Conservation (phyloP, 1,140 invertebrate genomes). For the Drosophila quadrilineata region DNA sequence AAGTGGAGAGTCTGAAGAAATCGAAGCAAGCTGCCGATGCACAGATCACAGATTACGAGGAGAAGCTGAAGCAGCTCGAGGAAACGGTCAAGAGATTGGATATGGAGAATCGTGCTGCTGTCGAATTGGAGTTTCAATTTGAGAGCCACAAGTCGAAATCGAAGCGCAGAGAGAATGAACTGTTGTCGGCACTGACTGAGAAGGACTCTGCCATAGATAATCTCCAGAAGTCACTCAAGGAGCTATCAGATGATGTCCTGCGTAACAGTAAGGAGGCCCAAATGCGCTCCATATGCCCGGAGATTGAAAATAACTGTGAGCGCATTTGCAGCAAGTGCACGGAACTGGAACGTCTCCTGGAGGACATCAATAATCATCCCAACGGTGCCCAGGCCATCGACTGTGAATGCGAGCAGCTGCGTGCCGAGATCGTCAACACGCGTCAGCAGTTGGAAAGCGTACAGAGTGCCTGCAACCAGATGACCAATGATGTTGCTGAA, state of each 20-base stretch:
- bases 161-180: slow-evolving; percentile 62
- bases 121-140: slow-evolving; percentile 75
- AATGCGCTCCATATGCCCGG: slow-evolving; percentile 50
- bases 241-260: slow-evolving; percentile 29
- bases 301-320: slow-evolving; percentile 37
- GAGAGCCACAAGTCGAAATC: slow-evolving; percentile 57
- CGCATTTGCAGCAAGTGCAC: slow-evolving; percentile 52
- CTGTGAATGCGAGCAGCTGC: slow-evolving; percentile 48
- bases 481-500: slow-evolving; percentile 29
- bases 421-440: slow-evolving; percentile 29
- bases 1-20: slow-evolving; percentile 21
- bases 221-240: slow-evolving; percentile 36
- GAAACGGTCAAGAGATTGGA: slow-evolving; percentile 51
- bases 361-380: slow-evolving; percentile 19
- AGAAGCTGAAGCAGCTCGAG: slow-evolving; percentile 44
- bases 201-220: slow-evolving; percentile 41
- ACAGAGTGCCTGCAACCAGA: slow-evolving; percentile 26
- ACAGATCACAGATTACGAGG: slow-evolving; percentile 44
- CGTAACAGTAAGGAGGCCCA: slow-evolving; percentile 51
- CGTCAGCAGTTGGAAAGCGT: slow-evolving; percentile 40
- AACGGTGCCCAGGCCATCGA: slow-evolving; percentile 15
- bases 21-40: slow-evolving; percentile 37
- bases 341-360: slow-evolving; percentile 43
- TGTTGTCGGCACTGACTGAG: slow-evolving; percentile 54
- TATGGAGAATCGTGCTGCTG: slow-evolving; percentile 65